Base-by-base conservation (phyloP, 1,140 invertebrate genomes). In the Drosophila rufa region DNA sequence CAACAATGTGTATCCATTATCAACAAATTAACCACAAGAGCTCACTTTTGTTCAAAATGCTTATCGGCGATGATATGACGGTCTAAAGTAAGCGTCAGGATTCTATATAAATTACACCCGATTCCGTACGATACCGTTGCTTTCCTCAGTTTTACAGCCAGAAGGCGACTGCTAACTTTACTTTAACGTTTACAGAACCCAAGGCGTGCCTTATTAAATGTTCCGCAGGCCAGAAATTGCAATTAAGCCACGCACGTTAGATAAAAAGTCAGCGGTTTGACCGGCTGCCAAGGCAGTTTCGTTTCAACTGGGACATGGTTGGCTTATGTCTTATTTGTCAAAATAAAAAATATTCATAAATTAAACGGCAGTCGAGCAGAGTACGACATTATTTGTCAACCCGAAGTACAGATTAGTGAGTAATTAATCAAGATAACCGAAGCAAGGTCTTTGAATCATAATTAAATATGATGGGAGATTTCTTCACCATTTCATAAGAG, bases 241-340 rank as follows among this genome's bases (percentile, higher is more conserved):
- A 75, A 77, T 77, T 77, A 51, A 50, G 27, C 58, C 75, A 68
- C 73, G 61, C 48, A 58, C 42, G 50, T 76, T 67, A 59, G 71
- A 77, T 67, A 77, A 77, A 55, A 75, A 57, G 11, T 25, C 11
- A 42, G 36, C 19, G 17, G 46, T 69, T 40, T 69, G 25, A 69
- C 59, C 6, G 27, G 59, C 59, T 27, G n/a, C 15, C 46, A 47
- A 65, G 46, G 46, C 47, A 66, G 46, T 69, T 65, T 33, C 5
- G 22, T 55, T 55, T 46, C 9, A 70, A 70, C 48, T 68, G 67
- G 67, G 62, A 70, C 67, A 70, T n/a, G 22, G 46, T 2, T 38
- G 40, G 40, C 48, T 70, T 55, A 70, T 30, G 40, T 67, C 62
- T 55, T 70, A 55, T 68, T 70, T 70, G 62, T 19, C 40, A 27